phyloP scores from a whole-genome alignment of 2,797 vertebrate genomes.

The Lutra lutra region DNA sequence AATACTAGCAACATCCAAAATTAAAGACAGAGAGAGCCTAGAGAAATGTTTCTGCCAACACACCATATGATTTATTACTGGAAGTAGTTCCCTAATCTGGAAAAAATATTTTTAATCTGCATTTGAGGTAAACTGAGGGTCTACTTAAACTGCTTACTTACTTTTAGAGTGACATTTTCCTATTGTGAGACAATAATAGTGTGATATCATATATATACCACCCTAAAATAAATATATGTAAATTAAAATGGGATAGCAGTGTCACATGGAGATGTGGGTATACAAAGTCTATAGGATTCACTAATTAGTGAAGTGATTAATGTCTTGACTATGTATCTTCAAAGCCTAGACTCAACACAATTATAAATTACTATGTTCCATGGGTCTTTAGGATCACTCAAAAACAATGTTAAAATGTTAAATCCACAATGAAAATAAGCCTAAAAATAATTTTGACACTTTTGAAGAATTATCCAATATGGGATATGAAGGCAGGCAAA shows the following conservation, averaged over 20 bases:
- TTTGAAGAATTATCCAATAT: background rate
- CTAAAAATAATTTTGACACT: background rate
- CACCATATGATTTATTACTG: conserved; percentile 22
- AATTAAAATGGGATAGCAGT: background rate
- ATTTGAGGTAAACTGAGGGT: conserved; percentile 43
- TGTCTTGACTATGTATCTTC: background rate
- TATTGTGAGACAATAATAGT: background rate
- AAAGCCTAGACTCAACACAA: background rate
- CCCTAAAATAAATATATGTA: background rate
- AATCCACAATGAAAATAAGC: background rate
- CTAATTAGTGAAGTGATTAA: background rate
- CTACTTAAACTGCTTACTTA: conserved; percentile 15
- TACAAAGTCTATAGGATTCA: background rate
- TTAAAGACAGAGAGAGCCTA: conserved; percentile 48
- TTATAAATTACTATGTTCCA: background rate
- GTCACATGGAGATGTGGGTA: background rate
- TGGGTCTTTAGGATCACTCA: background rate
- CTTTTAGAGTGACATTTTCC: background rate
- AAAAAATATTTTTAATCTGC: conserved; percentile 30
- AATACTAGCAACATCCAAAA: conserved; percentile 33
- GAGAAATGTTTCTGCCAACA: conserved; percentile 42
- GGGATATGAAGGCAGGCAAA: background rate
- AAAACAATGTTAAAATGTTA: background rate
- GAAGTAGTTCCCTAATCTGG: background rate
- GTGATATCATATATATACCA: background rate